These are phyloP conservation scores for Novumbra hubbsi DNA, from an alignment of 2,797 vertebrate species.

Conservation along the genomic window DNA sequence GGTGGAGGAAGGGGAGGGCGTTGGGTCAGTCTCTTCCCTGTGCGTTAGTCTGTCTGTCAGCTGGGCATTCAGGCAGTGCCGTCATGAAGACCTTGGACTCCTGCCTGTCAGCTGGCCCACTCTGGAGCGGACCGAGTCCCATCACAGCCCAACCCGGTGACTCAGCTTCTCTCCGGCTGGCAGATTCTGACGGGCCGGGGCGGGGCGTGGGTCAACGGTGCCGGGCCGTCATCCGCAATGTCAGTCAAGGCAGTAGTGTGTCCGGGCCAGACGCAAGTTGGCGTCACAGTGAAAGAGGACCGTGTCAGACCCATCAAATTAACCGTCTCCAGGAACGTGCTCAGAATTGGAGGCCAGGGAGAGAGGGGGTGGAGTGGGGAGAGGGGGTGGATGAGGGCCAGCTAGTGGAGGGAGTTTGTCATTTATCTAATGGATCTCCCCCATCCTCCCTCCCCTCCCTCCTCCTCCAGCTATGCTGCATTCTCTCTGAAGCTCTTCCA, in stretches of 20 bases:
- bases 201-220: slow-evolving; percentile 31
- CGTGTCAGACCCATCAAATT: slow-evolving; percentile 50
- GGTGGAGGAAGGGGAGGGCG: too few species aligned
- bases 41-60: slow-evolving; percentile 48
- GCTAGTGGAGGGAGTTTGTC: slow-evolving; percentile 42
- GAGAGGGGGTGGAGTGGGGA: slow-evolving; percentile 26
- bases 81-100: slow-evolving; percentile 34
- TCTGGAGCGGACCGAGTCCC: slow-evolving; percentile 8
- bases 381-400: slow-evolving; percentile 33
- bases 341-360: slow-evolving; percentile 46
- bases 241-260: slow-evolving; percentile 66
- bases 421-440: slow-evolving; percentile 72
- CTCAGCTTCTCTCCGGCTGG: slow-evolving; percentile 39
- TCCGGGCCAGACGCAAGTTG: slow-evolving; percentile 33
- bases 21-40: slow-evolving; percentile 22
- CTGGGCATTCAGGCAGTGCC: slow-evolving; percentile 37
- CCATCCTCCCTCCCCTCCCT: not conserved
- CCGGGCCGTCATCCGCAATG: slow-evolving; percentile 57
- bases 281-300: slow-evolving; percentile 35
- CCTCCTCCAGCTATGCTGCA: slow-evolving; percentile 32
- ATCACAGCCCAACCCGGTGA: slow-evolving; percentile 37
- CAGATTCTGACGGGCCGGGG: slow-evolving; percentile 21
- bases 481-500: slow-evolving; percentile 3
- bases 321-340: slow-evolving; percentile 49
- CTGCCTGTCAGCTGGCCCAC: slow-evolving; percentile 36